phyloP scores from a whole-genome alignment of 2,888 invertebrate genomes.

The Hanleya hanleyi region DNA sequence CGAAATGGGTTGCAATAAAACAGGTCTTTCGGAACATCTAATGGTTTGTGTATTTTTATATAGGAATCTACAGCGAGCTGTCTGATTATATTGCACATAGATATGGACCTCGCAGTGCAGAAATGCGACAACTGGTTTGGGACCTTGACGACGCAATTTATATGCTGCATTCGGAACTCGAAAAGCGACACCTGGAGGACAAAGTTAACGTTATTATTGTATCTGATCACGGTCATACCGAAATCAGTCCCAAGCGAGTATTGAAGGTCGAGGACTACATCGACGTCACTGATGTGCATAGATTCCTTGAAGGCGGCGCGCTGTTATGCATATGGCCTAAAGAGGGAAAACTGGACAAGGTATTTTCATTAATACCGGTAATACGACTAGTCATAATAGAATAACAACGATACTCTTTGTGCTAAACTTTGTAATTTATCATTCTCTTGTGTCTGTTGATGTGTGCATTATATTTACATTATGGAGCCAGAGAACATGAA shows the following conservation, averaged over 20 bases:
- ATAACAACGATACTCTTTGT: too few relatives aligned
- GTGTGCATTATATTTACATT: too few relatives aligned
- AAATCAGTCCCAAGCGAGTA: conserved; percentile 2
- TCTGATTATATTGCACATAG: conserved; percentile 16
- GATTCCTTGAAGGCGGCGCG: not conserved
- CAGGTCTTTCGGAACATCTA: too few relatives aligned
- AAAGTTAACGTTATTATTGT: conserved; percentile 25
- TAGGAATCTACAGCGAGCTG: conserved; percentile 19
- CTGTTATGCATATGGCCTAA: conserved; percentile 15
- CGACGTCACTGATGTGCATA: not conserved
- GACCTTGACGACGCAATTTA: conserved; percentile 7
- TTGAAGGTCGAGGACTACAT: not conserved
- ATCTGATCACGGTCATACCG: conserved; percentile 29
- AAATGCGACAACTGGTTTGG: not conserved
- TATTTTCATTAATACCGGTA: too few relatives aligned
- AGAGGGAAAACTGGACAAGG: conserved; percentile 3
- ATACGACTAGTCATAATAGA: too few relatives aligned
- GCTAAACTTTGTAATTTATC: too few relatives aligned
- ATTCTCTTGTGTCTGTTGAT: too few relatives aligned
- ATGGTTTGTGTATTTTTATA: not conserved
- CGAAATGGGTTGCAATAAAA: too few relatives aligned
- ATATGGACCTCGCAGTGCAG: conserved; percentile 9
- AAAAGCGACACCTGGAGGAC: conserved; percentile 12
- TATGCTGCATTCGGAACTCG: not conserved
- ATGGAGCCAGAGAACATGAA: too few relatives aligned